Percentiles rank a stretch among this genome's conserved stretches.
phyloP scores from a whole-genome alignment of 1,140 invertebrate species.

The Scaptomyza pallida region DNA sequence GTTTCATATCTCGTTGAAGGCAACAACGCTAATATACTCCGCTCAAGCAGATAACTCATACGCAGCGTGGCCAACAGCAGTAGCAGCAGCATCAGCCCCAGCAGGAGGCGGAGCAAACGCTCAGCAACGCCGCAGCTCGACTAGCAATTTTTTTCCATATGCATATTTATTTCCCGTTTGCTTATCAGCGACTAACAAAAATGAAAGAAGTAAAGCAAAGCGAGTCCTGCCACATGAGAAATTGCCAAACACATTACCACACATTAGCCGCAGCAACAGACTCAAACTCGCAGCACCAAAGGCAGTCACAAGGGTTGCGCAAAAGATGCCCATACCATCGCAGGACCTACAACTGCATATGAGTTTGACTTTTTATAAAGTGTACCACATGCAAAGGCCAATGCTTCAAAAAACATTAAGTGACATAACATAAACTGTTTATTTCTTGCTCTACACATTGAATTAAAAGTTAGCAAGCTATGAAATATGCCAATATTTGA shows the following conservation, averaged over 20 bases:
- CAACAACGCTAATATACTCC: conserved; percentile 53
- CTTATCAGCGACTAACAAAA: conserved; percentile 73
- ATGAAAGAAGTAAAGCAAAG: conserved; percentile 64
- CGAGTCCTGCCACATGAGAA: conserved; percentile 60
- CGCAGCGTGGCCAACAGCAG: conserved; percentile 49
- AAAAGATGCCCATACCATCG: neutral
- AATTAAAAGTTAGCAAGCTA: no score
- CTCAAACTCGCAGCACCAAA: neutral
- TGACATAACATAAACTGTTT: no score
- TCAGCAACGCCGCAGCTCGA: neutral
- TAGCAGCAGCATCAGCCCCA: conserved; percentile 11
- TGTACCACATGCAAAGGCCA: neutral
- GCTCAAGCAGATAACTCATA: conserved; percentile 70
- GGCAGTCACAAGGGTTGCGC: neutral
- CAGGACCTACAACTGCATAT: conserved; percentile 5
- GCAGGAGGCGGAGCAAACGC: conserved; percentile 16
- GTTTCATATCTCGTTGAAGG: conserved; percentile 66
- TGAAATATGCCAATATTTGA: no score
- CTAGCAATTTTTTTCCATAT: conserved; percentile 51
- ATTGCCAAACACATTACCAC: conserved; percentile 73
- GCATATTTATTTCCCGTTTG: conserved; percentile 78
- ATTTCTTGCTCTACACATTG: no score
- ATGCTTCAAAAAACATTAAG: neutral
- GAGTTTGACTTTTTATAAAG: neutral
- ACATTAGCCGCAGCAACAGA: conserved; percentile 53